Evolutionary conservation across 2,113 vertebrate species (phyloP), one percentile per base, ranked within the genome.

Genomic region (Limanda limanda): DNA sequence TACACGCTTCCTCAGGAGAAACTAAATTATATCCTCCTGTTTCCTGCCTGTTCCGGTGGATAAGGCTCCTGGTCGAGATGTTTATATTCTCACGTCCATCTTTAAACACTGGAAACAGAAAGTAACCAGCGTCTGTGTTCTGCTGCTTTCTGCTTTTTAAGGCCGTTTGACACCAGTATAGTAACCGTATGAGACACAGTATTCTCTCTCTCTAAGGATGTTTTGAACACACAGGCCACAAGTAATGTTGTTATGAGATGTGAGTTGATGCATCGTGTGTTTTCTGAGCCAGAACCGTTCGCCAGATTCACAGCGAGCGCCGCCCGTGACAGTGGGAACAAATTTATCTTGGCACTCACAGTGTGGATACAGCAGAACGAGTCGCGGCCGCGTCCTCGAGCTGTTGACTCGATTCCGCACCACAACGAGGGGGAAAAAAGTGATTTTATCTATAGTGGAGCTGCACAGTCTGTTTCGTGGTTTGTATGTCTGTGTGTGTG

Each of bases 341-440:
- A 71, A 88, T 90, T 73, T 67, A 88, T 89, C 84, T 89, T 87
- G 81, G 83, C 85, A 83, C 67, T 71, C 67, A 7, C 70, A 67
- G 78, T 45, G 75, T 23, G 57, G 59, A 68, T 79, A 63, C 79
- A 85, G 75, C 79, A 72, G 76, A 85, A 67, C 73, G 65, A 76
- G 73, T 73, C 74, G 58, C 76, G 81, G 42, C 52, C 65, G 70
- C 66, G 47, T 85, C 72, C 40, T 21, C 74, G 60, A 23, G 71
- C 74, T 86, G 85, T 90, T 54, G 55, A 71, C 31, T 42, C 18
- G 35, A 45, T 58, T 67, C 70, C 68, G 56, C 74, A 51, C 59
- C 1, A 6, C 3, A 45, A 80, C 77, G 66, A 60, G 47, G 52
- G 58, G 67, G 68, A 63, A 67, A 60, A 67, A 60, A 45, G 18